Percentiles rank a stretch among this genome's conserved stretches.
Conservation (phyloP, 2,797 vertebrate genomes). For the Cheirogaleus major region DNA sequence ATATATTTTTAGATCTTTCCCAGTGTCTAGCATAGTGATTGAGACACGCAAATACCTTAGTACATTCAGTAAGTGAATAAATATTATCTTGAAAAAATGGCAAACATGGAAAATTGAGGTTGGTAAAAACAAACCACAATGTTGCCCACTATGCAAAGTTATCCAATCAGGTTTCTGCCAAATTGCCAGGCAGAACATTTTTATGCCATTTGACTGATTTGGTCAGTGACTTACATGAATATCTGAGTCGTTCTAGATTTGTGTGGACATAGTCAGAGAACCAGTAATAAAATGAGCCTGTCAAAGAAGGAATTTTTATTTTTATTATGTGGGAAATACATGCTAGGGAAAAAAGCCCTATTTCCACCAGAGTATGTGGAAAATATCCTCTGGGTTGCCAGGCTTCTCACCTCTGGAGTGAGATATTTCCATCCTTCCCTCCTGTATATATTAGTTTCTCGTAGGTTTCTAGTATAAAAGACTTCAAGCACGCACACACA, state of each 20-base stretch:
- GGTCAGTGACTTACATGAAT: background rate
- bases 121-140: background rate
- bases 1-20: background rate
- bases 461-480: background rate
- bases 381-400: background rate
- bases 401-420: background rate
- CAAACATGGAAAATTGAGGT: background rate
- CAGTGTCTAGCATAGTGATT: background rate
- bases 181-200: background rate
- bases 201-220: background rate
- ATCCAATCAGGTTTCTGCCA: background rate
- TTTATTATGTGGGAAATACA: constrained; percentile 31
- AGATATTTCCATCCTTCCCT: background rate
- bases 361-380: background rate
- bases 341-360: background rate
- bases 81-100: background rate
- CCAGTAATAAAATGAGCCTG: background rate
- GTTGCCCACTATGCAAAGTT: background rate
- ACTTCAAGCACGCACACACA: background rate
- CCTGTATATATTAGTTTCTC: background rate
- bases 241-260: background rate
- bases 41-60: background rate
- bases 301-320: constrained; percentile 27
- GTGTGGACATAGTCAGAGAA: background rate
- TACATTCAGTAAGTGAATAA: background rate